Evolutionary conservation across 2,113 vertebrate species (phyloP).

Genomic region (Cavia porcellus): DNA sequence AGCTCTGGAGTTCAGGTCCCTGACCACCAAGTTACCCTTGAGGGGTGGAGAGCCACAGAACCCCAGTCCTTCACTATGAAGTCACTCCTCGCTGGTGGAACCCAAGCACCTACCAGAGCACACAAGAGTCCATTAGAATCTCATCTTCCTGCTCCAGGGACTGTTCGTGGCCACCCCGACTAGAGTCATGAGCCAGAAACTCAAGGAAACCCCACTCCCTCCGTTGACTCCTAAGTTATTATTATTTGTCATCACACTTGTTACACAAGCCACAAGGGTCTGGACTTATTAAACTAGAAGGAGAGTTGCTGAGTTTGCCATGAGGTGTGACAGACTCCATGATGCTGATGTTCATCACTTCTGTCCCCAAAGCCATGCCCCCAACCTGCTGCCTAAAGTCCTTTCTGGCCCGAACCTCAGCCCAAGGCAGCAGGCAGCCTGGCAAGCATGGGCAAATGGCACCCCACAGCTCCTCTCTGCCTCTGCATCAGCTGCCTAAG

Average conservation of each 20-base stretch:
- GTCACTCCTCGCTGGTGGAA: neutral
- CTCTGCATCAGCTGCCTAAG: neutral
- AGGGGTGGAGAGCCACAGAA: neutral
- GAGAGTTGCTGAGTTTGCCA: conserved; percentile 54
- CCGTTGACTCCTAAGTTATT: conserved; percentile 52
- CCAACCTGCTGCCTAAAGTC: neutral
- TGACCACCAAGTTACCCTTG: neutral
- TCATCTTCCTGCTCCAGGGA: neutral
- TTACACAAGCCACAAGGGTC: neutral
- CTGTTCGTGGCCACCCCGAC: neutral
- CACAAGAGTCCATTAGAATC: neutral
- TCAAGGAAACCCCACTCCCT: neutral
- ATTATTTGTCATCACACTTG: conserved; percentile 2
- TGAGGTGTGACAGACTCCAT: neutral
- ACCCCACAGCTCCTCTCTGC: neutral
- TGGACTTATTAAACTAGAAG: neutral
- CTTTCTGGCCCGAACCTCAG: neutral
- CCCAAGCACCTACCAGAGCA: neutral
- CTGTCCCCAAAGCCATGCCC: neutral
- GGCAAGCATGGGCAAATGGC: fast-evolving
- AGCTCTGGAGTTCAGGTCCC: neutral
- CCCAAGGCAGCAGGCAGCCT: neutral
- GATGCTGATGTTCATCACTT: neutral
- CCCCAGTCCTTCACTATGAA: neutral
- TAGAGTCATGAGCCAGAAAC: neutral